Evolutionary conservation across 2,113 vertebrate genomes (phyloP).

Genomic region (Serilophus lunatus): DNA sequence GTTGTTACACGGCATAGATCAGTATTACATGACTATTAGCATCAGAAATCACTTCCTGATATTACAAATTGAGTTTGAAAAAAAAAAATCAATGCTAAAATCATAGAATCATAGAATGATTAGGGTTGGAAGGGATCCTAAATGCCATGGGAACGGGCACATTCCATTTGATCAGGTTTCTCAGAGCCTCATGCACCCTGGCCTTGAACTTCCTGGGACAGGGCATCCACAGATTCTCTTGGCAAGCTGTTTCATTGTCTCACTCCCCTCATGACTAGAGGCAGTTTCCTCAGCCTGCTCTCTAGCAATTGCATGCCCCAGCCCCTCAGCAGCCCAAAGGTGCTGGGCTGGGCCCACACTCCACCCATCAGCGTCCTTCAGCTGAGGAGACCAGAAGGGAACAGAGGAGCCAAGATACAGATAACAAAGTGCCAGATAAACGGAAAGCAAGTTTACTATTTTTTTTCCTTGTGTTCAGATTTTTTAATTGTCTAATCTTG

Average conservation of each 20-base stretch:
- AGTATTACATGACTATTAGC: neutral
- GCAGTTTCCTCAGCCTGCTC: neutral
- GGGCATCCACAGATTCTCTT: neutral
- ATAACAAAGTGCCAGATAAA: neutral
- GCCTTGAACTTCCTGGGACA: neutral
- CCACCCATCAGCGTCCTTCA: no score
- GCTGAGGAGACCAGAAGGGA: neutral
- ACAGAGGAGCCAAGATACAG: neutral
- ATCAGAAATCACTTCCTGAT: neutral
- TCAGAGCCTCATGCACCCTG: neutral
- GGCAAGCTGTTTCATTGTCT: neutral
- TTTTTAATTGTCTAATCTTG: neutral
- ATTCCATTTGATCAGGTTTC: neutral
- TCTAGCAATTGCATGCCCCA: fast-evolving
- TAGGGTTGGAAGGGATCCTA: neutral
- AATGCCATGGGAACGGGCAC: neutral
- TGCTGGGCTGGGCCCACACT: fast-evolving
- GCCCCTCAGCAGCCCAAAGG: neutral
- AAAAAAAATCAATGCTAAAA: neutral
- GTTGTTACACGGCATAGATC: neutral
- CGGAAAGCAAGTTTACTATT: neutral
- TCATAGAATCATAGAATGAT: neutral
- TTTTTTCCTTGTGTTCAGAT: neutral
- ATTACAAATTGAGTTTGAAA: neutral
- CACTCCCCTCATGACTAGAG: neutral